phyloP scores from a whole-genome alignment of 2,888 invertebrate genomes.

The Boloria selene region DNA sequence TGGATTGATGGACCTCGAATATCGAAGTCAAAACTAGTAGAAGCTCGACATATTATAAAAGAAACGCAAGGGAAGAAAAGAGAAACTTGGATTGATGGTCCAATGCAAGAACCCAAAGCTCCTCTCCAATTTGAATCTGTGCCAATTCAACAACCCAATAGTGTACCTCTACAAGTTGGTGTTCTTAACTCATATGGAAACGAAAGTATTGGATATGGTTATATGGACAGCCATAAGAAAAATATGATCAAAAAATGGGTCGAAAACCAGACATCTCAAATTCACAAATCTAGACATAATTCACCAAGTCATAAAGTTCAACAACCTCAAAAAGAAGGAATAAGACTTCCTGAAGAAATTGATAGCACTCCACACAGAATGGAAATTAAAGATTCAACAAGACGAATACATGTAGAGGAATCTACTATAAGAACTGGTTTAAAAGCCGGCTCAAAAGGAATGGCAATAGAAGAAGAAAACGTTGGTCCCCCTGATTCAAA shows the following conservation, averaged over 20 bases:
- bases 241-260: conserved; percentile 97
- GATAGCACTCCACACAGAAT: conserved; percentile 62
- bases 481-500: conserved; percentile 66
- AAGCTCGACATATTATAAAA: conserved; percentile 90
- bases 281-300: conserved; percentile 85
- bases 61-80: conserved; percentile 90
- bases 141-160: conserved; percentile 84
- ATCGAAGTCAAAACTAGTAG: conserved; percentile 90
- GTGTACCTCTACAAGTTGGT: conserved; percentile 67
- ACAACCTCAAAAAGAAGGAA: conserved; percentile 55
- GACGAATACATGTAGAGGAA: conserved; percentile 83
- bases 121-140: conserved; percentile 73
- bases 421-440: conserved; percentile 84
- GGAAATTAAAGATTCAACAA: conserved; percentile 79
- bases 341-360: conserved; percentile 57
- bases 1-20: conserved; percentile 98
- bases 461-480: conserved; percentile 78
- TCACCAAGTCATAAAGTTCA: conserved; percentile 73
- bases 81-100: conserved; percentile 98
- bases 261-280: conserved; percentile 93
- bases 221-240: conserved; percentile 96
- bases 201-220: conserved; percentile 87
- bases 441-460: conserved; percentile 77
- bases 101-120: conserved; percentile 85
- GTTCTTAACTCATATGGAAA: conserved; percentile 71